Percentiles rank a stretch among this genome's conserved stretches.
Conservation (phyloP, 2,797 vertebrate genomes). For the Sarcoramphus papa region DNA sequence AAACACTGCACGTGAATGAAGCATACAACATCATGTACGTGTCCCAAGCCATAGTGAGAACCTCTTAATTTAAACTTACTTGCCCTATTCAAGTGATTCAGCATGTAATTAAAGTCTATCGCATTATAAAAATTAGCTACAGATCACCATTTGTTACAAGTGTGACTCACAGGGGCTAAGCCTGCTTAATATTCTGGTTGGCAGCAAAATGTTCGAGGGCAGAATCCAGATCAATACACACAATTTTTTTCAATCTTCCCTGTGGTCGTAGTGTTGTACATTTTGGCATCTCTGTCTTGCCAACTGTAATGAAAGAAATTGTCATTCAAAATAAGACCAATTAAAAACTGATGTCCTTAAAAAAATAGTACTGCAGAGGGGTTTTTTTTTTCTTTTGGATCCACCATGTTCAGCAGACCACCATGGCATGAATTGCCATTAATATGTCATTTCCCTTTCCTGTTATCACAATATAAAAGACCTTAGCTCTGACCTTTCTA, state of each 20-base stretch:
- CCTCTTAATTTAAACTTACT: conserved; percentile 38
- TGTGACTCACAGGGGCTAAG: conserved; percentile 34
- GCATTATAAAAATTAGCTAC: background rate
- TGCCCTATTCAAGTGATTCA: background rate
- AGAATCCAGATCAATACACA: background rate
- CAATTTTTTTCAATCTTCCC: background rate
- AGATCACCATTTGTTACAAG: conserved; percentile 21
- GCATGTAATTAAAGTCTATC: conserved; percentile 30
- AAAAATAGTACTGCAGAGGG: background rate
- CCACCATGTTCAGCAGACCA: conserved; percentile 73
- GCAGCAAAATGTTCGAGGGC: background rate
- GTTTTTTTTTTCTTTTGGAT: conserved; percentile 9
- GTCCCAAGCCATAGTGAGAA: background rate
- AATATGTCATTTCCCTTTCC: conserved; percentile 83
- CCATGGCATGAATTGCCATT: conserved; percentile 76
- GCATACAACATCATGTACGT: background rate
- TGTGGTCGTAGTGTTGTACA: background rate
- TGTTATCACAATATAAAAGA: conserved; percentile 84
- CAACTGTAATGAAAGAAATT: conserved; percentile 30
- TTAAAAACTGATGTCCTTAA: conserved; percentile 14
- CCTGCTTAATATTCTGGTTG: conserved; percentile 49
- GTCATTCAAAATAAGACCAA: conserved; percentile 44
- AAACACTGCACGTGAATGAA: background rate
- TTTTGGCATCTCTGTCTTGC: background rate
- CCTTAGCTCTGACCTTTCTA: conserved; percentile 79